phyloP scores from a whole-genome alignment of 2,797 vertebrate genomes.

The Moxostoma hubbsi region DNA sequence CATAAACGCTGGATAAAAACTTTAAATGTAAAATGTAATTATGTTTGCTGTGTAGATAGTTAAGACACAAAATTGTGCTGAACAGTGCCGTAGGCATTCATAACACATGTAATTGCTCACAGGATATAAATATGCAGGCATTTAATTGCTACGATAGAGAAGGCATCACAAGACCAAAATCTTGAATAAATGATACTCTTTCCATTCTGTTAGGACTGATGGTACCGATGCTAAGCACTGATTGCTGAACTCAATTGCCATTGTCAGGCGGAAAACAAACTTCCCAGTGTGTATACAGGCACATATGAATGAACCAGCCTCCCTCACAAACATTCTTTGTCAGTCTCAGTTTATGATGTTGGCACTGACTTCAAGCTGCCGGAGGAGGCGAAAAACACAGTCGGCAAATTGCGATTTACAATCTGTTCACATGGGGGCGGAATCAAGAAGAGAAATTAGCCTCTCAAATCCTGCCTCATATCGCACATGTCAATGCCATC shows the following conservation, averaged over 20 bases:
- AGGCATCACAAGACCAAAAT: background rate
- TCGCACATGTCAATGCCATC: slow-evolving; percentile 65
- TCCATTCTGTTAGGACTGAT: background rate
- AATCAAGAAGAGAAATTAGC: slow-evolving; percentile 65
- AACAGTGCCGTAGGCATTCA: background rate
- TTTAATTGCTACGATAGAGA: slow-evolving; percentile 9
- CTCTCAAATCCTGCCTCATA: slow-evolving; percentile 71
- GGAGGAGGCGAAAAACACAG: slow-evolving; percentile 57
- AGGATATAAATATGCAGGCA: too few relatives aligned
- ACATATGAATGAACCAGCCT: slow-evolving; percentile 57
- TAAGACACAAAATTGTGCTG: background rate
- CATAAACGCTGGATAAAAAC: too few relatives aligned
- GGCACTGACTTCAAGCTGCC: slow-evolving; percentile 25
- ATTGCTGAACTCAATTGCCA: slow-evolving; percentile 58
- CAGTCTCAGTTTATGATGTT: slow-evolving; percentile 47
- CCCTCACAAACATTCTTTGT: slow-evolving; percentile 46
- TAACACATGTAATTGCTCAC: background rate
- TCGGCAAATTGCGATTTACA: slow-evolving; percentile 70
- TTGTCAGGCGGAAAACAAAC: slow-evolving; percentile 61
- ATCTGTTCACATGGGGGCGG: slow-evolving; percentile 69
- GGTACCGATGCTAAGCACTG: background rate
- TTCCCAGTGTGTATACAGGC: slow-evolving; percentile 45
- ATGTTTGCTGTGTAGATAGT: too few relatives aligned
- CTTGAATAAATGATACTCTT: background rate
- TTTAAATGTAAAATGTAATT: too few relatives aligned